Evolutionary conservation across 2,888 invertebrate genomes (phyloP), one percentile per base, ranked within the genome.

Genomic region (Teinopalpus imperialis): DNA sequence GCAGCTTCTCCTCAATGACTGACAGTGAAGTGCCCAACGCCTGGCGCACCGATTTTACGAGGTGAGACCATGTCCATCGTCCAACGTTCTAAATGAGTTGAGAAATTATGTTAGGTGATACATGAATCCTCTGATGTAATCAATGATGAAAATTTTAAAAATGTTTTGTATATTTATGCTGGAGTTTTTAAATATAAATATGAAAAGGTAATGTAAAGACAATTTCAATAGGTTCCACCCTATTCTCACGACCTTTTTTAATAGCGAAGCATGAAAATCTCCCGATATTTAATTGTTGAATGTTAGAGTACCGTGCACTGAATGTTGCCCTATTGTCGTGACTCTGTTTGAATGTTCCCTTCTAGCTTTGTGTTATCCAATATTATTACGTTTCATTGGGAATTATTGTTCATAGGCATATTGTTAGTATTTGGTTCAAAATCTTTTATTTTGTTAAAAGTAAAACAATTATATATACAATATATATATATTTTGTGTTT

Each of bases 31-130:
- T 66, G 44, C 77, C 69, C 72, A 82, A 81, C 62, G 85, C 86
- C 52, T 87, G 87, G 87, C 80, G 77, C 63, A 78, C 74, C 57
- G 87, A 88, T 62, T 83, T 77, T 53, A 72, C 66, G 59, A 86
- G 87, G 87, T 88, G 69, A 87, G 87, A 59, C 27, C 35, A 10
- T 20, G 9, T 21, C 30, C 2, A 16, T 3, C 2, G 4, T 4
- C 2, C 16, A 3, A 16, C 16, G 4, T 2, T 16, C 16, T 4
- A 4, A 3, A 3, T 4, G 16, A 2, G 16, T 16, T 16, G 4
- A 16, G 16, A 16, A 16, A 16, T 3, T 16, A 16, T n/a, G n/a
- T n/a, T n/a, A n/a, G n/a, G n/a, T n/a, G n/a, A n/a, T n/a, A n/a
- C n/a, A n/a, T n/a, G n/a, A n/a, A n/a, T n/a, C n/a, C n/a, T n/a